These are phyloP conservation scores for Gryllus longicercus DNA, from an alignment of 2,888 invertebrate species.

Conservation along the genomic window DNA sequence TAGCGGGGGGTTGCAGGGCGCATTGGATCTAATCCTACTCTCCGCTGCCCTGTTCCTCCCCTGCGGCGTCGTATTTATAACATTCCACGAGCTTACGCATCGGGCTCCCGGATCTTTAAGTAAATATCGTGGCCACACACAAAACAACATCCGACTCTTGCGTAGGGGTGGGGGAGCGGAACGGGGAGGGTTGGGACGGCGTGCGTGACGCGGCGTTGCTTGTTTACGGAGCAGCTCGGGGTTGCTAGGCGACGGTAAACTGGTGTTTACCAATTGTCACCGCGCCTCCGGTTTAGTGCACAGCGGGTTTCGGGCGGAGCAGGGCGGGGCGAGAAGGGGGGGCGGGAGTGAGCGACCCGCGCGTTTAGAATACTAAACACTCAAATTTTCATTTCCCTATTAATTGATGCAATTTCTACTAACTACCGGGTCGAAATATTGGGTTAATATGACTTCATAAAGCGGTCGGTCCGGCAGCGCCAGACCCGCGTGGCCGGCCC, in stretches of 20 bases:
- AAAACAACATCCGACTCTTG: too few species aligned
- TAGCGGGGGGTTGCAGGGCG: too few species aligned
- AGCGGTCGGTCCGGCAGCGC: background rate
- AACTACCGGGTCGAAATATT: background rate
- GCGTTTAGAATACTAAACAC: background rate
- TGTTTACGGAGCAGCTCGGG: background rate
- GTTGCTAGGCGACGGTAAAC: background rate
- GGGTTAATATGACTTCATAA: conserved; percentile 17
- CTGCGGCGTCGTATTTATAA: too few species aligned
- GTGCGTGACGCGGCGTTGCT: background rate
- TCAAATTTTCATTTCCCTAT: conserved; percentile 17
- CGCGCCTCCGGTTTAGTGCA: background rate
- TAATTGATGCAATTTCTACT: background rate
- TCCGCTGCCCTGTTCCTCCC: too few species aligned
- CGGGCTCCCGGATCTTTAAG: too few species aligned
- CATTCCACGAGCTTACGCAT: too few species aligned
- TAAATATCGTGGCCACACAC: too few species aligned
- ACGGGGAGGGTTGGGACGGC: background rate
- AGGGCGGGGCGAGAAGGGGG: too few species aligned
- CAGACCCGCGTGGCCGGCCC: too few species aligned
- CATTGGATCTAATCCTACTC: too few species aligned
- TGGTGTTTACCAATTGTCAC: background rate
- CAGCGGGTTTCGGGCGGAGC: background rate
- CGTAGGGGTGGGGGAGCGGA: too few species aligned
- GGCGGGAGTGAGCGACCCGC: background rate